Base-by-base conservation (phyloP, 2,888 invertebrate species). In the Polymixis lichenea region DNA sequence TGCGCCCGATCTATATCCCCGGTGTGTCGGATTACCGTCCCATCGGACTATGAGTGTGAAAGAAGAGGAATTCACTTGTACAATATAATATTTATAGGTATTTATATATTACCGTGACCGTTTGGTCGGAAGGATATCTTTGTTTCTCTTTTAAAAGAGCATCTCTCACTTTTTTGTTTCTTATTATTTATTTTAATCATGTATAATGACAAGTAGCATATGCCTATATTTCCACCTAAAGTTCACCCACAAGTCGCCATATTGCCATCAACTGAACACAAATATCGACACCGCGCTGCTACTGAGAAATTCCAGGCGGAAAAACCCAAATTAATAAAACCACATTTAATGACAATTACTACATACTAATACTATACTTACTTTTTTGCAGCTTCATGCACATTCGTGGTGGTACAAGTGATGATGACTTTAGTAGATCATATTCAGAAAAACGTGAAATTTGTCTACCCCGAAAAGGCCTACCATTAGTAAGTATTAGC, bases 321-420 rank as follows among this genome's bases (percentile, higher is more conserved):
- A 28, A 49, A 13, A 22, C 13, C 22, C 19, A 22, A 19, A 64
- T 46, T 4, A 25, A 25, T 43, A 9, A 46, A 46, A 46, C 25
- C 15, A 1, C 11, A 25, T 6, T 25, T 25, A 28, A 19, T 49
- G 4, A 19, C 19, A 8, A n/a, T 32, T n/a, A n/a, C 15, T 25
- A 22, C 3, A 28, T 28, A n/a, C 15, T 55, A 56, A 55, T 9
- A n/a, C n/a, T 19, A n/a, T n/a, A 19, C 13, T n/a, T n/a, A 11
- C 8, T n/a, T 72, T 71, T 13, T 96, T 96, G 32, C 95, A 97
- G 98, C 98, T 73, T 97, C 98, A 6, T 98, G 98, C 81, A 97
- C 98, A 22, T 97, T 98, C 86, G 98, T 98, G 1, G 98, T 98
- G 55, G 97, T 98, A 64, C 98, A 98, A 95, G 98, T 98, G 0